Base-by-base conservation (phyloP, 2,113 vertebrate species). In the Scatophagus argus region DNA sequence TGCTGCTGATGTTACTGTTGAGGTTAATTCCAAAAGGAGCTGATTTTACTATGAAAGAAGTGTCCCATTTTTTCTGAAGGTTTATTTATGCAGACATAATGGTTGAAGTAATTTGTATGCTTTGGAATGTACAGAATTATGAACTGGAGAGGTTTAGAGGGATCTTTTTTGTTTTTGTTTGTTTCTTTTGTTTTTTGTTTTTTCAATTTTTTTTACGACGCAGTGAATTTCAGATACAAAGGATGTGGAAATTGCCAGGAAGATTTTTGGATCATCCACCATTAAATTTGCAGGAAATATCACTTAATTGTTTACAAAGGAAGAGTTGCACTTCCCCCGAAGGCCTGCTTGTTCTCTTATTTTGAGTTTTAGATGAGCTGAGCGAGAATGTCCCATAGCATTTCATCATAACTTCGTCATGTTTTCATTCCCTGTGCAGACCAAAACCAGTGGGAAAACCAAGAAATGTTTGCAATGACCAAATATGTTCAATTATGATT, bases 251-350 rank as follows among this genome's bases (percentile, higher is more conserved):
- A 62, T 29, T 7, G 4, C 59, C 58, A 29, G 25, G 34, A 29
- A 66, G 36, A 23, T 39, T 64, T 77, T 67, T 55, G 29, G 8
- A 60, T 64, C 31, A 34, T 82, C 65, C 8, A 19, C 19, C n/a
- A 27, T 84, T 51, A 59, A 69, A 82, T 83, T 29, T 19, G 17
- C 13, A 27, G 58, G 19, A 74, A 75, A 56, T 66, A 60, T 54
- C 46, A 36, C 25, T n/a, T 62, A 79, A 85, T 75, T 82, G 90
- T 92, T 93, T 92, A 89, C 90, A 85, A 32, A 16, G 39, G 68
- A 76, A 67, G 64, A 46, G 25, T 25, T 51, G 19, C 29, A 43
- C 83, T 65, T 84, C 63, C 63, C 51, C 49, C 41, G 27, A 81
- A 55, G 25, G 51, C 51, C 3, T 17, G 70, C 44, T 59, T 49